Evolutionary conservation across 2,797 vertebrate genomes (phyloP), one percentile per base, ranked within the genome.

Genomic region (Oreochromis mossambicus): DNA sequence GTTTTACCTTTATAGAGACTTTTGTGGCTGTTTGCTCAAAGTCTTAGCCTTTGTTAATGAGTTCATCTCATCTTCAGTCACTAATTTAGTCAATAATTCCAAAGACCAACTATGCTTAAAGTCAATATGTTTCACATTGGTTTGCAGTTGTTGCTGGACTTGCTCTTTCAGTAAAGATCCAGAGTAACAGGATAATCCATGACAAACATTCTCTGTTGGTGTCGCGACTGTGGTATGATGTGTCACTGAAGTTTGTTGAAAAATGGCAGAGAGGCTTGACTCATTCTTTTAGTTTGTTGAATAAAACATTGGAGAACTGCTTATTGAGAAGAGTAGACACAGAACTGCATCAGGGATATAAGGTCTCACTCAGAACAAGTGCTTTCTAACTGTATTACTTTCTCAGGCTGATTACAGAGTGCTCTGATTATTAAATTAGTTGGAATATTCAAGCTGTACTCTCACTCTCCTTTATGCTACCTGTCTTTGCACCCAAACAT

Each of bases 271-370:
- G n/a, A 73, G 10, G 41, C 9, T 73, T 29, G 24, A 1, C 38
- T 46, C 5, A 34, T 19, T 19, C 0, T 73, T 73, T 73, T 29
- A 46, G 41, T 26, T 46, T 46, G 41, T 7, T 29, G 24, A 2
- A 17, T 46, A 17, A 26, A 66, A 68, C 36, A 0, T 0, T 46
- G 21, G 2, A 46, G 43, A 10, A 46, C 3, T 4, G 26, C 41
- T 70, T 70, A 26, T 2, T 26, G 5, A 43, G 21, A 0, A 26
- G 24, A 26, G 3, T 7, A 46, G 66, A 43, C 66, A 2, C 5
- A 26, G 21, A 17, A 46, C 41, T 24, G 41, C 14, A 46, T 46
- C 66, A 7, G 66, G 66, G 14, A 19, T 46, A 29, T 5, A 2
- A 12, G 15, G 41, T 29, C 68, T 73, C 15, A 46, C 4, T 48